Base-by-base conservation (phyloP, 2,888 invertebrate genomes). In the Daptonema setosum region DNA sequence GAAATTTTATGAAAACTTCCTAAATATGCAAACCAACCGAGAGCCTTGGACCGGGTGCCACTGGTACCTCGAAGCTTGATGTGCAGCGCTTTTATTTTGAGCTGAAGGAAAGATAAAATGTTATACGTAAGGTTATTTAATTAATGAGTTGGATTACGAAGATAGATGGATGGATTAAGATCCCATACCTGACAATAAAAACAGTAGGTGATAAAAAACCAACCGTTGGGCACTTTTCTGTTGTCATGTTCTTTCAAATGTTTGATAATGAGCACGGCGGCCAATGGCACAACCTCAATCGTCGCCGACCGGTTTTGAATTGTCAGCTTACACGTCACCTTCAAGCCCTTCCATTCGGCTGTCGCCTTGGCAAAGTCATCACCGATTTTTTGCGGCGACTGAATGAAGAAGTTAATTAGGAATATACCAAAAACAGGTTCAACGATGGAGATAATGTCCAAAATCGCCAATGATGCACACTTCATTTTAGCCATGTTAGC, bases 301-400 rank as follows among this genome's bases (percentile, higher is more conserved):
- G 85, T 81, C 0, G 95, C 93, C 71, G 93, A 90, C 70, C 95
- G 80, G 76, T 90, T 90, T 75, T 93, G 93, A 66, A 95, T 91
- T 55, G 86, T 87, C 65, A 95, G 78, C 71, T 87, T 84, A 0
- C 93, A 91, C 0, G 95, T 95, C 69, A 95, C 90, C 76, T 91
- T 91, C 63, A 95, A 76, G 62, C 93, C 93, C 71, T 95, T 95
- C 93, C 93, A 95, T 73, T 93, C 93, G 35, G 83, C 80, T 5
- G 93, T 93, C 1, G 88, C 87, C 74, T 95, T 95, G 61, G 91
- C 91, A 69, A 95, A 95, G 73, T 95, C 93, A 76, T 95, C 93
- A 78, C 93, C 93, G 68, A 95, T 84, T 80, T 95, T 95, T 75
- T 95, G 93, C 56, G 93, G 93, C 48, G 91, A 91, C 86, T 88